These are phyloP conservation scores for Caiman crocodilus DNA, from an alignment of 2,797 vertebrate species.

Conservation along the genomic window DNA sequence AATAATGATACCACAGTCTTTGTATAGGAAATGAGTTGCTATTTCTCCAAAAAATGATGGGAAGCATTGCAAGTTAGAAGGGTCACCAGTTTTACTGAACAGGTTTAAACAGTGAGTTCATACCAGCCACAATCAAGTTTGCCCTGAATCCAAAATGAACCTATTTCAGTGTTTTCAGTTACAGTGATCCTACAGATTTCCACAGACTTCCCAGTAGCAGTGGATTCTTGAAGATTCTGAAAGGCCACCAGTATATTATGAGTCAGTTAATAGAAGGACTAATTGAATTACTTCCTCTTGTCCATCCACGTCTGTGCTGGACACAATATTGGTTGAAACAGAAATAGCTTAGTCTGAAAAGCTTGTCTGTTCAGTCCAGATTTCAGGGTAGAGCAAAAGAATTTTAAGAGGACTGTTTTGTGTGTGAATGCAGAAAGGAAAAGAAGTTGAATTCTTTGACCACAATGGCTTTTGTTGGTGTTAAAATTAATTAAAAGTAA, in stretches of 20 bases:
- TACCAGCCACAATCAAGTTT: not conserved
- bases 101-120: not conserved
- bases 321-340: not conserved
- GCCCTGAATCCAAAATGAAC: not conserved
- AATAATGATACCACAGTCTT: constrained; percentile 50
- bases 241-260: not conserved
- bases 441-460: not conserved
- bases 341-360: not conserved
- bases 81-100: not conserved
- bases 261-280: not conserved
- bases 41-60: constrained; percentile 54
- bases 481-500: not conserved
- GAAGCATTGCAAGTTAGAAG: not conserved
- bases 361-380: not conserved
- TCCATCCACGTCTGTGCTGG: not conserved
- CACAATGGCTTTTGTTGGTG: not conserved
- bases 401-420: not conserved
- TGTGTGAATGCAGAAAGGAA: not conserved
- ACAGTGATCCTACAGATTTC: not conserved
- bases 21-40: constrained; percentile 65
- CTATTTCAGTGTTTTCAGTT: not conserved
- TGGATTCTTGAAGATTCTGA: not conserved
- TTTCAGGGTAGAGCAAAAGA: not conserved
- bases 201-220: not conserved
- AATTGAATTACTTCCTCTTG: not conserved